Base-by-base conservation (phyloP, 2,113 vertebrate species). In the Camelus bactrianus region DNA sequence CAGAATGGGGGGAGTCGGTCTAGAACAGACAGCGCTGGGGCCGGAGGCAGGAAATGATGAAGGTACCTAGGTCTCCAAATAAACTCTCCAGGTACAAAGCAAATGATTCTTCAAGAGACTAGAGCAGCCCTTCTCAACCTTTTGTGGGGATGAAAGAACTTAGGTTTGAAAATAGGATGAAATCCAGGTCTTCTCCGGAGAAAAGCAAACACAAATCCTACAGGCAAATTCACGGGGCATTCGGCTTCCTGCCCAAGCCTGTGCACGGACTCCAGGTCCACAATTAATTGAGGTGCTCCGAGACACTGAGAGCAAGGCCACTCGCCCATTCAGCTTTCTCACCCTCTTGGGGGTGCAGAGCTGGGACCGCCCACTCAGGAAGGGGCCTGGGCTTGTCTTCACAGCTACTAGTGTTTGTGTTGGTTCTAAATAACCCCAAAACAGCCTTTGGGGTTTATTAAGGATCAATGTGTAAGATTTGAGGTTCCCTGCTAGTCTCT, bases 101-200 rank as follows among this genome's bases (percentile, higher is more conserved):
- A 73, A 91, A 77, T n/a, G 26, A 52, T 90, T 95, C 13, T 94
- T 76, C 65, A 80, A 84, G 70, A 95, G 2, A 82, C 73, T 46
- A 72, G 17, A 76, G 8, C 11, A 54, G 46, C 60, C 26, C 24
- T 90, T 94, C 17, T 70, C 30, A 82, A 76, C 30, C 19, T 70
- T 96, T 46, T 54, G n/a, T 50, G 17, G 16, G 52, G 86, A 54
- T 20, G 30, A 91, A 82, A 91, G 26, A 46, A 93, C 30, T 15
- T 13, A 77, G 32, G 11, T 82, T 94, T 91, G 46, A 93, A 72
- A 96, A 84, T 72, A 77, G 35, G 35, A 65, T 76, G 60, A 85
- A 83, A 70, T 50, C 38, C 67, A 76, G 16, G 60, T 5, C 26
- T 84, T 87, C 54, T 94, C 73, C 46, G 60, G 67, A 94, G 92